phyloP scores from a whole-genome alignment of 2,888 invertebrate species.

The Harpalus rubripes region DNA sequence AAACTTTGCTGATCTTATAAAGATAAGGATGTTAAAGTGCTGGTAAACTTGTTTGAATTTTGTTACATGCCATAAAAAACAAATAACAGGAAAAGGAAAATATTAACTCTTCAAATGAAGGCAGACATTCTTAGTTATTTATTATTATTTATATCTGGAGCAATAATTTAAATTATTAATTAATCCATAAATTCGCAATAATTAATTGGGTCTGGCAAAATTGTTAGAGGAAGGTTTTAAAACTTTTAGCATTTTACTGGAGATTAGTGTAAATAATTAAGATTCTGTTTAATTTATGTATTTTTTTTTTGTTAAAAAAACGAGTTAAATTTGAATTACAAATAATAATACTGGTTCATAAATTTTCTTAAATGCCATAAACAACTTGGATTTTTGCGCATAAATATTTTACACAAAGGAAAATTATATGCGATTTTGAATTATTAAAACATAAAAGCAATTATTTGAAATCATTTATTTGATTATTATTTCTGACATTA shows the following conservation, averaged over 20 bases:
- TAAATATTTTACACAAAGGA: not conserved
- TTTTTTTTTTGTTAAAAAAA: conserved; percentile 9
- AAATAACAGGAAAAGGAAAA: not conserved
- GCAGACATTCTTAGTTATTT: not conserved
- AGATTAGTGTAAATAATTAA: not conserved
- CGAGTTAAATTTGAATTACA: conserved; percentile 26
- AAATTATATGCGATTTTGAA: not conserved
- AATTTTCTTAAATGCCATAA: not conserved
- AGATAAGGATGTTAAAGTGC: not conserved
- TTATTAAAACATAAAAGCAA: not conserved
- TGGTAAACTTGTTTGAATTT: not conserved
- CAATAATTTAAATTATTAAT: conserved; percentile 4
- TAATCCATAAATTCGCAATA: not conserved
- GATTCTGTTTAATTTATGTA: conserved; percentile 2
- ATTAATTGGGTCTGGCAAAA: conserved; percentile 9
- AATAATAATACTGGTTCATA: conserved; percentile 1
- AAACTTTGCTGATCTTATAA: not conserved
- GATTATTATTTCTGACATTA: too few species aligned
- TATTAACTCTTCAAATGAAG: not conserved
- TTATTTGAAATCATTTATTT: too few species aligned
- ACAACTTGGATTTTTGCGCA: not conserved
- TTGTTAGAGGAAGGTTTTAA: conserved; percentile 4
- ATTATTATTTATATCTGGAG: not conserved
- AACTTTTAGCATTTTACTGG: not conserved
- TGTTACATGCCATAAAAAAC: not conserved